A percentile compares a stretch with the other conserved stretches of the same genome.
Evolutionary conservation across 2,113 vertebrate genomes (phyloP).

Genomic region (Bombycilla garrulus): DNA sequence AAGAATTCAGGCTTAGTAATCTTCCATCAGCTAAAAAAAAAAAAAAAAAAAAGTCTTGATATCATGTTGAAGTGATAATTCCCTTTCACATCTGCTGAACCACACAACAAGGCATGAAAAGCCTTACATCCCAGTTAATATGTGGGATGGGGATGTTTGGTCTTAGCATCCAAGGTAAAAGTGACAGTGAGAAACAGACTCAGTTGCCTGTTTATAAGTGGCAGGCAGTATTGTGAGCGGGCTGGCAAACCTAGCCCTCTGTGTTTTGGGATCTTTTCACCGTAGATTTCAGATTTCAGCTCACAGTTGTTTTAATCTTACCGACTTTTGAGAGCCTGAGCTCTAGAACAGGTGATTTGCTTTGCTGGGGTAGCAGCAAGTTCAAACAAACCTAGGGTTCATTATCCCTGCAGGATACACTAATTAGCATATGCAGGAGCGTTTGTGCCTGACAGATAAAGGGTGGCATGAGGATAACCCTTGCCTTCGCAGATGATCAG

Average conservation of each 20-base stretch:
- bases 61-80: conserved; percentile 45
- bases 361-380: background rate
- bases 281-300: background rate
- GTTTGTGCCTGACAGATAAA: background rate
- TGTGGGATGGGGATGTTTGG: background rate
- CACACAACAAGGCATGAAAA: background rate
- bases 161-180: background rate
- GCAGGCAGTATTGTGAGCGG: background rate
- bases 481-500: background rate
- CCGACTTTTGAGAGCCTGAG: background rate
- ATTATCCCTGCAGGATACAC: background rate
- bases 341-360: conserved; percentile 15
- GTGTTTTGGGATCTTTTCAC: background rate
- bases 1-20: conserved; percentile 61
- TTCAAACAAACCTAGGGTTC: background rate
- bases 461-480: background rate
- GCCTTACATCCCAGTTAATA: background rate
- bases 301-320: background rate
- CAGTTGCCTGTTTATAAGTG: background rate
- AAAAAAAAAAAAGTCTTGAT: background rate
- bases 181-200: background rate
- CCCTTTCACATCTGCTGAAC: conserved; percentile 42
- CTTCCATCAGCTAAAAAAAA: conserved; percentile 19
- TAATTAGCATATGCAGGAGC: background rate
- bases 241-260: background rate